Conservation (phyloP, 2,888 invertebrate genomes). For the Aspidiotus rigidus region DNA sequence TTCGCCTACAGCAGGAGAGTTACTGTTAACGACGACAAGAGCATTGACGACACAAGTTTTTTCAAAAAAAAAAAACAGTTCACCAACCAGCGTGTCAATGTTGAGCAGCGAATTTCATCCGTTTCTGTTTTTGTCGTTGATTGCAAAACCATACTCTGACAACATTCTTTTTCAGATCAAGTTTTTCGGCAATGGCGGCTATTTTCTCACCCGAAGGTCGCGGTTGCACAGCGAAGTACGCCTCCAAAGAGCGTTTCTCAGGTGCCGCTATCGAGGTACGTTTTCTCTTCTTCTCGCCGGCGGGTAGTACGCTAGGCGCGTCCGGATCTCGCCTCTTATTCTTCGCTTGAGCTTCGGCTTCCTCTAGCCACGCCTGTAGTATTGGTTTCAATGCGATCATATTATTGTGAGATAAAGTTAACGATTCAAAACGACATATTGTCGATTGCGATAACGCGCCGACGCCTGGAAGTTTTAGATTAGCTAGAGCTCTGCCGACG, state of each 20-base stretch:
- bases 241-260: conserved; percentile 91
- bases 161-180: conserved; percentile 99
- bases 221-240: conserved; percentile 97
- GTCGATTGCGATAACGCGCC: conserved; percentile 98
- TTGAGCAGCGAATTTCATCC: conserved; percentile 94
- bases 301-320: conserved; percentile 82
- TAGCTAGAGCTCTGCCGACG: conserved; percentile 95
- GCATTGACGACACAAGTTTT: too few species aligned
- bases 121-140: conserved; percentile 96
- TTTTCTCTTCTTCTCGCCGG: conserved; percentile 97
- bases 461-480: conserved; percentile 95
- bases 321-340: conserved; percentile 85
- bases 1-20: too few species aligned
- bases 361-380: conserved; percentile 95
- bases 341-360: conserved; percentile 89
- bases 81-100: conserved; percentile 61
- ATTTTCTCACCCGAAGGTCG: conserved; percentile 98
- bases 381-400: conserved; percentile 99
- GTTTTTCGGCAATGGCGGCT: conserved; percentile 97
- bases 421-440: conserved; percentile 96
- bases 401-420: conserved; percentile 98
- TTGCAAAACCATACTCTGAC: conserved; percentile 99
- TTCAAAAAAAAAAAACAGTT: conserved; percentile 6
- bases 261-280: conserved; percentile 98
- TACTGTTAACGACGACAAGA: neutral